A percentile compares a stretch with the other conserved stretches of the same genome.
These are phyloP conservation scores for Cheirogaleus medius DNA, from an alignment of 2,113 vertebrate genomes.

Conservation along the genomic window DNA sequence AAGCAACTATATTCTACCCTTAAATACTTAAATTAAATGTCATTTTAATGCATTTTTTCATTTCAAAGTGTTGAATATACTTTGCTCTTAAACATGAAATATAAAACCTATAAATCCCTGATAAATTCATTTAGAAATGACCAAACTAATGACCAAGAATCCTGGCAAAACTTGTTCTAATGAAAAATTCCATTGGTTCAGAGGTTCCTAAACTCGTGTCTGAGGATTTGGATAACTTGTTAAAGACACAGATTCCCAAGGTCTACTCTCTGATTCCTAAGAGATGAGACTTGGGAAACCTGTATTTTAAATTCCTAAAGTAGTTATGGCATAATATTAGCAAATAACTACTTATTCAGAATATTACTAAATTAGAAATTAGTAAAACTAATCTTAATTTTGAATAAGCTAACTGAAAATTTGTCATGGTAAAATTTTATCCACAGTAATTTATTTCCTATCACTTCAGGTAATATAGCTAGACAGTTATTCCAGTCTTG, in stretches of 20 bases:
- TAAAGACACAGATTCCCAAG: neutral
- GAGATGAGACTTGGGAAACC: neutral
- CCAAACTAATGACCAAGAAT: neutral
- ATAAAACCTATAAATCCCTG: neutral
- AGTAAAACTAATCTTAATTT: conserved; percentile 14
- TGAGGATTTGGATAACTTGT: neutral
- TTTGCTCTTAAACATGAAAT: conserved; percentile 17
- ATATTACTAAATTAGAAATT: neutral
- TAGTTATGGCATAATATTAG: neutral
- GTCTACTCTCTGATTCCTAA: neutral
- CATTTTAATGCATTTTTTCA: neutral
- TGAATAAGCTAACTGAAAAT: conserved; percentile 33
- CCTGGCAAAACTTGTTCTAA: neutral
- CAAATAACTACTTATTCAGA: neutral
- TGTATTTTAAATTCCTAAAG: neutral
- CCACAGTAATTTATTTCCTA: conserved; percentile 10
- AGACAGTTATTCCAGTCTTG: neutral
- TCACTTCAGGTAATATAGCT: neutral
- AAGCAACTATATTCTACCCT: neutral
- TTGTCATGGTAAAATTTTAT: neutral
- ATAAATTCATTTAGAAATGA: conserved; percentile 21
- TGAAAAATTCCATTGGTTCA: neutral
- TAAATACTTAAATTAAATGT: neutral
- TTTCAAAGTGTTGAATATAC: neutral
- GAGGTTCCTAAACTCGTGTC: neutral